phyloP scores from a whole-genome alignment of 2,113 vertebrate species.

The Calonectris borealis region DNA sequence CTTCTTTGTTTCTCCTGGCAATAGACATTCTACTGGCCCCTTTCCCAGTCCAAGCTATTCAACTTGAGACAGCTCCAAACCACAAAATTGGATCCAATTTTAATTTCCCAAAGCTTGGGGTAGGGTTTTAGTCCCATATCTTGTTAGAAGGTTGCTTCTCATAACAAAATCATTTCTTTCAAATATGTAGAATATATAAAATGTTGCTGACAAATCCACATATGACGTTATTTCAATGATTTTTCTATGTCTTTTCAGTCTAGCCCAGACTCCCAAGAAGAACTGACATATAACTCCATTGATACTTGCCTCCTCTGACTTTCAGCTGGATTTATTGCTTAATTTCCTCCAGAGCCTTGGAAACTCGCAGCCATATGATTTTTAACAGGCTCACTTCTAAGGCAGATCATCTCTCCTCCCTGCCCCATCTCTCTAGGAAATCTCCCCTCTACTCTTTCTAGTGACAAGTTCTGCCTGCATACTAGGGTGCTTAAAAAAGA shows the following conservation, averaged over 20 bases:
- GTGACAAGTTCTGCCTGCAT: not conserved
- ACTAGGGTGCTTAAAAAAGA: not conserved
- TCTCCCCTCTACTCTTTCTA: not conserved
- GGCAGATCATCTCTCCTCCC: not conserved
- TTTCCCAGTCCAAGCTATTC: not conserved
- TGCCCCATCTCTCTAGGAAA: not conserved
- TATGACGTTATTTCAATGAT: not conserved
- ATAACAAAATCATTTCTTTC: not conserved
- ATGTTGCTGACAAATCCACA: not conserved
- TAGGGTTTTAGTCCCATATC: not conserved
- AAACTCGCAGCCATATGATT: not conserved
- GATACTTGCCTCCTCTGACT: not conserved
- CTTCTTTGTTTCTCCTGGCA: constrained; percentile 19
- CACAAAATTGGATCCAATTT: constrained; percentile 9
- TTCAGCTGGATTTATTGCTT: not conserved
- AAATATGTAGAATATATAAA: not conserved
- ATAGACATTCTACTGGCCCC: not conserved
- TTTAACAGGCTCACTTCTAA: not conserved
- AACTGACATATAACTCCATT: not conserved
- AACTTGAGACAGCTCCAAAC: constrained; percentile 3
- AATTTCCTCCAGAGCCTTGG: not conserved
- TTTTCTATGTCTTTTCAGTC: not conserved
- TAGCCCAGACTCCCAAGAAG: not conserved
- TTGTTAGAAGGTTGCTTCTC: not conserved
- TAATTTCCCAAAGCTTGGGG: not conserved